A percentile compares a stretch with the other conserved stretches of the same genome.
Conservation (phyloP, 2,888 invertebrate genomes). For the Synanthedon myopaeformis region DNA sequence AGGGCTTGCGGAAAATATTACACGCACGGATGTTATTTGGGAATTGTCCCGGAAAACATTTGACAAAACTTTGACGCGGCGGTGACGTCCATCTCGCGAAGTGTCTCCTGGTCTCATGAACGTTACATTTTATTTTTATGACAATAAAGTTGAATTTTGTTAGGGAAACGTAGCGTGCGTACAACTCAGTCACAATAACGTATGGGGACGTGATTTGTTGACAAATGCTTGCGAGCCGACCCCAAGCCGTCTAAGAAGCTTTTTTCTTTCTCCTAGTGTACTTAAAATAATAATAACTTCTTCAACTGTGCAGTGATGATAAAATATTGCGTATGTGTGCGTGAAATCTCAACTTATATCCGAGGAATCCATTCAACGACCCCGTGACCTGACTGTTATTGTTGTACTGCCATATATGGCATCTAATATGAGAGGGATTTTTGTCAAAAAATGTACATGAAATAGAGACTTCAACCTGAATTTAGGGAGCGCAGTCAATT, state of each 20-base stretch:
- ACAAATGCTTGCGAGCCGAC: constrained; percentile 35
- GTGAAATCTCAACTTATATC: constrained; percentile 15
- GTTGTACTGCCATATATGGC: constrained; percentile 7
- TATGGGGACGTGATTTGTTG: constrained; percentile 46
- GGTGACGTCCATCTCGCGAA: constrained; percentile 8
- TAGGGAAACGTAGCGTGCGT: constrained; percentile 8
- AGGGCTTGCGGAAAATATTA: constrained; percentile 33
- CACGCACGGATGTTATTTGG: constrained; percentile 37
- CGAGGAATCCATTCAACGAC: constrained; percentile 10
- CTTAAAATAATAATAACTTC: constrained; percentile 38
- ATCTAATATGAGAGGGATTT: too few relatives aligned
- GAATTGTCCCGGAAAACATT: constrained; percentile 34
- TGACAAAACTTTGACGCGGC: constrained; percentile 35
- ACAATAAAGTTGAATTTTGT: constrained; percentile 20
- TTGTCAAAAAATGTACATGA: too few relatives aligned
- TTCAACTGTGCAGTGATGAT: constrained; percentile 23
- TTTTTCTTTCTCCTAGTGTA: constrained; percentile 22
- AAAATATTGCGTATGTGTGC: constrained; percentile 20
- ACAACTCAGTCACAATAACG: constrained; percentile 28
- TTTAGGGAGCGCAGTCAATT: too few relatives aligned
- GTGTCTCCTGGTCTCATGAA: background rate
- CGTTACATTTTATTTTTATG: constrained; percentile 14
- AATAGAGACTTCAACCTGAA: too few relatives aligned
- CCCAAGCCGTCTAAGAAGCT: constrained; percentile 22
- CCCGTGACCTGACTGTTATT: constrained; percentile 23